Conservation (phyloP, 2,797 vertebrate species). For the Galagoides demidoff region DNA sequence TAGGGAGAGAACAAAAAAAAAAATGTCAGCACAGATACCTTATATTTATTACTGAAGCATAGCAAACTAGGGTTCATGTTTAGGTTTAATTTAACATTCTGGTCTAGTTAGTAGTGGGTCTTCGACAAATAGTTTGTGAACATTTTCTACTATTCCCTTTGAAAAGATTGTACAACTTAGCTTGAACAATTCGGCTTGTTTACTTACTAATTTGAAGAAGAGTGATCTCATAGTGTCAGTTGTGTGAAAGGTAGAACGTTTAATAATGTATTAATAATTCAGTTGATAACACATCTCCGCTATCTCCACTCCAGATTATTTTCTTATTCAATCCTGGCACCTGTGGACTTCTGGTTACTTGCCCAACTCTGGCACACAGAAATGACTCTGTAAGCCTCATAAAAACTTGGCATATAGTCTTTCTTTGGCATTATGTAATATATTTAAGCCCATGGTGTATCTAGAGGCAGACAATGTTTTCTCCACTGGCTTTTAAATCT, state of each 20-base stretch:
- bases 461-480: background rate
- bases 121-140: background rate
- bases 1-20: background rate
- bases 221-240: background rate
- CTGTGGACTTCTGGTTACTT: background rate
- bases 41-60: background rate
- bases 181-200: background rate
- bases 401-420: background rate
- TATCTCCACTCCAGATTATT: background rate
- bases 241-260: background rate
- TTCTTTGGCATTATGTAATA: background rate
- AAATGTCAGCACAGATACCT: background rate
- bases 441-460: background rate
- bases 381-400: background rate
- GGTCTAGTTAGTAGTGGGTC: background rate
- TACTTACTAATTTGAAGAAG: background rate
- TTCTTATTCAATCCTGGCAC: background rate
- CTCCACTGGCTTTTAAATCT: background rate
- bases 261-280: background rate
- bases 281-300: background rate
- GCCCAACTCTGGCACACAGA: background rate
- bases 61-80: background rate
- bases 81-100: background rate
- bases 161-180: background rate
- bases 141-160: conserved; percentile 4